These are phyloP conservation scores for Anastrepha ludens DNA, from an alignment of 1,140 invertebrate genomes.

Conservation along the genomic window DNA sequence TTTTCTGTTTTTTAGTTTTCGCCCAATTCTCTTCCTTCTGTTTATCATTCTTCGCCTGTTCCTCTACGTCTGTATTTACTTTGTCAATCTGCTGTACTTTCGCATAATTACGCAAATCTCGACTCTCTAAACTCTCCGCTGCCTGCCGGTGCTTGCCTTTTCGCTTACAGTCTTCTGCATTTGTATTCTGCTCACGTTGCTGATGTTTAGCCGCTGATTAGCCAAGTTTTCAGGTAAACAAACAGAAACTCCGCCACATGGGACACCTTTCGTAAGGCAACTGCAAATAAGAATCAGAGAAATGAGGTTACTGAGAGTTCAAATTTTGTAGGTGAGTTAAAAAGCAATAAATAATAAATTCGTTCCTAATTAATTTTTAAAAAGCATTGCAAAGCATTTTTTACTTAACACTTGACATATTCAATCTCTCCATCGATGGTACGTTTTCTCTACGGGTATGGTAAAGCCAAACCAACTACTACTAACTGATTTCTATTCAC, in stretches of 20 bases:
- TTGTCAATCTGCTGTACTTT: background rate
- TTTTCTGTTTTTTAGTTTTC: background rate
- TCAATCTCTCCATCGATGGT: too few relatives aligned
- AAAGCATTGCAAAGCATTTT: background rate
- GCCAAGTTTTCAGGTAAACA: conserved; percentile 66
- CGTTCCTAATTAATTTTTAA: conserved; percentile 24
- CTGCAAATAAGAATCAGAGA: conserved; percentile 60
- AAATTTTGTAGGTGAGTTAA: background rate
- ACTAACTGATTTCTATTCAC: too few relatives aligned
- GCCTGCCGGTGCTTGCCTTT: background rate
- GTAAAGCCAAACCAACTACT: too few relatives aligned
- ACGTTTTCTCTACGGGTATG: too few relatives aligned
- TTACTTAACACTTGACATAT: too few relatives aligned
- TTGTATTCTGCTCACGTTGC: background rate
- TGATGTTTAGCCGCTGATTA: conserved; percentile 63
- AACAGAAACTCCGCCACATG: conserved; percentile 63
- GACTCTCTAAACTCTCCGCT: background rate
- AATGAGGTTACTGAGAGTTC: background rate
- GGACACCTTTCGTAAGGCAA: conserved; percentile 64
- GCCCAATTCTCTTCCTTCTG: background rate
- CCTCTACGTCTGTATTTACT: background rate
- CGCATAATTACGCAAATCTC: background rate
- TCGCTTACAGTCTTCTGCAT: background rate
- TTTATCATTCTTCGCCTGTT: background rate
- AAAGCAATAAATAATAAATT: conserved; percentile 57